Evolutionary conservation across 2,888 invertebrate species (phyloP).

Genomic region (Panzeria rudis): DNA sequence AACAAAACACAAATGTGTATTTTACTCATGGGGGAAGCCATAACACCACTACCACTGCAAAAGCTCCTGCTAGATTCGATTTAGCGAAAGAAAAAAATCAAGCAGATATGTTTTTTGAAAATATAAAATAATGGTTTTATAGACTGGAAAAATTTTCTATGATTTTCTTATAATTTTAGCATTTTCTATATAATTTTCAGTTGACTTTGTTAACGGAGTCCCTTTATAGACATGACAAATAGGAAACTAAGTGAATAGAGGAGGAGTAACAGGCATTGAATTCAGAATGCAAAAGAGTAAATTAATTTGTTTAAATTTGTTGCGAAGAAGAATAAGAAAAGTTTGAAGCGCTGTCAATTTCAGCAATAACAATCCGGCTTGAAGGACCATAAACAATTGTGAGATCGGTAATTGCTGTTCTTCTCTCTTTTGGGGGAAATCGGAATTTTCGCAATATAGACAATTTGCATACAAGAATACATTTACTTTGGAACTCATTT

Average conservation of each 20-base stretch:
- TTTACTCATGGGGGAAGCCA: background rate
- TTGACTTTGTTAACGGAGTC: conserved; percentile 26
- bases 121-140: conserved; percentile 57
- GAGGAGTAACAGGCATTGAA: background rate
- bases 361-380: background rate
- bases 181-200: background rate
- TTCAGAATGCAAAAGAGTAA: conserved; percentile 8
- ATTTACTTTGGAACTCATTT: too few species aligned
- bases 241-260: background rate
- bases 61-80: conserved; percentile 17
- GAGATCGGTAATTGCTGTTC: too few species aligned
- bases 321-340: too few species aligned
- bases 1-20: conserved; percentile 11
- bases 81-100: conserved; percentile 42
- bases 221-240: conserved; percentile 4
- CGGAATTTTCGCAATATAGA: too few species aligned
- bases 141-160: conserved; percentile 59
- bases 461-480: too few species aligned
- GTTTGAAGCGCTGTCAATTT: background rate
- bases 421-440: too few species aligned
- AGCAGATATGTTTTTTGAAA: conserved; percentile 38
- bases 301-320: background rate
- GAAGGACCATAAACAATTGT: background rate
- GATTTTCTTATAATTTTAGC: conserved; percentile 4
- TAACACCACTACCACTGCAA: conserved; percentile 11